Conservation (phyloP, 1,140 invertebrate species). For the Diorhabda elongata region DNA sequence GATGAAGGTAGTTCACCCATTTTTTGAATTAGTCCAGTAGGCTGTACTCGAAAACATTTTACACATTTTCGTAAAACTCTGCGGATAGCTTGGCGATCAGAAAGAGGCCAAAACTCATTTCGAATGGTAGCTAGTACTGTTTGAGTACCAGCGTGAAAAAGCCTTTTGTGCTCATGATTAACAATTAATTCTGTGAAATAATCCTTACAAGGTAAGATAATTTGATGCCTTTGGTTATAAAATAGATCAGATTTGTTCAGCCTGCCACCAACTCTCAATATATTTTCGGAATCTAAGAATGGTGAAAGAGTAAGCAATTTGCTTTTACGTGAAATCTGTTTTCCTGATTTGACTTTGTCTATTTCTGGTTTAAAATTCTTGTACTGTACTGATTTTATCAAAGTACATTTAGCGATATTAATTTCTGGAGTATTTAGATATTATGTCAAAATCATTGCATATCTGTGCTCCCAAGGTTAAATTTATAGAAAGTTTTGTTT, state of each 20-base stretch:
- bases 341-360: not conserved
- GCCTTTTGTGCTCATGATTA: slow-evolving; percentile 23
- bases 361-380: not conserved
- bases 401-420: too few relatives aligned
- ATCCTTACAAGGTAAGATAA: slow-evolving; percentile 33
- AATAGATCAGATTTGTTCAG: slow-evolving; percentile 35
- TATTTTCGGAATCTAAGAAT: slow-evolving; percentile 43
- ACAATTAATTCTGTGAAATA: slow-evolving; percentile 29
- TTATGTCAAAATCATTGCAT: too few relatives aligned
- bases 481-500: too few relatives aligned
- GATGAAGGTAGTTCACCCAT: too few relatives aligned
- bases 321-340: too few relatives aligned
- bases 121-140: not conserved
- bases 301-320: slow-evolving; percentile 32
- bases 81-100: slow-evolving; percentile 26
- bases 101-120: slow-evolving; percentile 29
- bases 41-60: slow-evolving; percentile 31
- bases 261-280: slow-evolving; percentile 47
- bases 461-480: too few relatives aligned
- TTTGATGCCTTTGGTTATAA: slow-evolving; percentile 33
- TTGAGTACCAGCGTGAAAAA: slow-evolving; percentile 23
- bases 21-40: too few relatives aligned
- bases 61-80: slow-evolving; percentile 27
- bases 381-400: too few relatives aligned
- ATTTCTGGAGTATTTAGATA: too few relatives aligned